These are phyloP conservation scores for Pandemis cinnamomeana DNA, from an alignment of 2,888 invertebrate species.

Conservation along the genomic window DNA sequence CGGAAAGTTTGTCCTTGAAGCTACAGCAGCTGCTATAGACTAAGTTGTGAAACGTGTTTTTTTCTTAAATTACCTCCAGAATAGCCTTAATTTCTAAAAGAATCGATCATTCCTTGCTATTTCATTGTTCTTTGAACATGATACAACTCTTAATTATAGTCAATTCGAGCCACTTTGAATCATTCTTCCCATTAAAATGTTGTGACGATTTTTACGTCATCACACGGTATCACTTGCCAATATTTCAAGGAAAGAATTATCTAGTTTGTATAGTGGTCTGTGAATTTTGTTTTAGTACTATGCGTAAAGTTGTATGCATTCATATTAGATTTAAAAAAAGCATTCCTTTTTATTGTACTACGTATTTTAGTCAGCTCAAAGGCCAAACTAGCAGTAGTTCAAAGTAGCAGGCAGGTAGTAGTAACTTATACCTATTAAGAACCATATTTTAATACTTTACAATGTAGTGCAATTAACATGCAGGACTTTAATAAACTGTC, in stretches of 20 bases:
- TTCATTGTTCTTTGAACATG: background rate
- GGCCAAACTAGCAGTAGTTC: too few relatives aligned
- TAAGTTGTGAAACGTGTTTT: background rate
- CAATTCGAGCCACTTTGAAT: slow-evolving; percentile 20
- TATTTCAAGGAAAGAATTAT: slow-evolving; percentile 32
- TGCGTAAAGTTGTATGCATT: background rate
- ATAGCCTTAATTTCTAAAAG: background rate
- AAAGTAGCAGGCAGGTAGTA: too few relatives aligned
- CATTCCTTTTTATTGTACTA: too few relatives aligned
- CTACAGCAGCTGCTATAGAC: slow-evolving; percentile 2
- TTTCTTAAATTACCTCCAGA: background rate
- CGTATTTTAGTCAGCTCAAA: too few relatives aligned
- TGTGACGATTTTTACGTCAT: slow-evolving; percentile 61
- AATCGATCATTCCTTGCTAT: background rate
- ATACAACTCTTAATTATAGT: slow-evolving; percentile 12
- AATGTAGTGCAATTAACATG: too few relatives aligned
- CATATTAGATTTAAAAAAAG: too few relatives aligned
- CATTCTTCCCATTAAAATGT: slow-evolving; percentile 9
- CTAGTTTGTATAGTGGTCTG: slow-evolving; percentile 9
- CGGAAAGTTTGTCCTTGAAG: background rate
- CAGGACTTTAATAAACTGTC: too few relatives aligned
- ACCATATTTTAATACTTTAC: too few relatives aligned
- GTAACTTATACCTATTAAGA: too few relatives aligned
- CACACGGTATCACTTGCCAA: slow-evolving; percentile 25
- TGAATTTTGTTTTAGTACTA: slow-evolving; percentile 12